A percentile compares a stretch with the other conserved stretches of the same genome.
Evolutionary conservation across 2,797 vertebrate species (phyloP).

Genomic region (Danio aesculapii): DNA sequence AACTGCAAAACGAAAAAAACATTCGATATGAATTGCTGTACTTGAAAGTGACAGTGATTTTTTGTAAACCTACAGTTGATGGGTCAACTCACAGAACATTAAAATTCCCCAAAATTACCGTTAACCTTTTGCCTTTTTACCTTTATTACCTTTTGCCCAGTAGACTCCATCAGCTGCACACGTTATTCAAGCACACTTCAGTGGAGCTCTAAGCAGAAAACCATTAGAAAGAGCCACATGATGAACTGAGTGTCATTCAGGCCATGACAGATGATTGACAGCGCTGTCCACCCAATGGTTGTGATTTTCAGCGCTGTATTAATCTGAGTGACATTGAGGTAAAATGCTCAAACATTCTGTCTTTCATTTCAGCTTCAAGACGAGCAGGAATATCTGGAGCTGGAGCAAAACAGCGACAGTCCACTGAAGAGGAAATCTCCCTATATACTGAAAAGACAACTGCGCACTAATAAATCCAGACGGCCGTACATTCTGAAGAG

Average conservation of each 20-base stretch:
- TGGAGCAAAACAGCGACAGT: conserved; percentile 81
- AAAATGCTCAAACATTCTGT: conserved; percentile 6
- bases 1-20: no score
- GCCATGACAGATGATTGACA: conserved; percentile 13
- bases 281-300: conserved; percentile 18
- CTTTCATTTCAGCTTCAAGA: conserved; percentile 73
- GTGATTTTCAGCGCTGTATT: conserved; percentile 16
- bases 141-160: no score
- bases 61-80: not conserved
- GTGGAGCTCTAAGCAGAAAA: conserved; percentile 20
- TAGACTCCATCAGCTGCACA: conserved; percentile 22
- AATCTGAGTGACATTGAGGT: not conserved
- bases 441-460: conserved; percentile 94
- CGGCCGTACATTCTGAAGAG: conserved; percentile 96
- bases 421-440: conserved; percentile 94
- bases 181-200: conserved; percentile 21
- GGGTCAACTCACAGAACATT: not conserved
- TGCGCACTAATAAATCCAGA: conserved; percentile 88
- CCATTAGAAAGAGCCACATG: not conserved
- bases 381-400: conserved; percentile 80
- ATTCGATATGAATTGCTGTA: not conserved
- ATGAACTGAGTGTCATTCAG: not conserved
- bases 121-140: no score
- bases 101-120: not conserved
- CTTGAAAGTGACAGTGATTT: not conserved